phyloP scores from a whole-genome alignment of 2,797 vertebrate genomes.

The Pipistrellus pygmaeus region DNA sequence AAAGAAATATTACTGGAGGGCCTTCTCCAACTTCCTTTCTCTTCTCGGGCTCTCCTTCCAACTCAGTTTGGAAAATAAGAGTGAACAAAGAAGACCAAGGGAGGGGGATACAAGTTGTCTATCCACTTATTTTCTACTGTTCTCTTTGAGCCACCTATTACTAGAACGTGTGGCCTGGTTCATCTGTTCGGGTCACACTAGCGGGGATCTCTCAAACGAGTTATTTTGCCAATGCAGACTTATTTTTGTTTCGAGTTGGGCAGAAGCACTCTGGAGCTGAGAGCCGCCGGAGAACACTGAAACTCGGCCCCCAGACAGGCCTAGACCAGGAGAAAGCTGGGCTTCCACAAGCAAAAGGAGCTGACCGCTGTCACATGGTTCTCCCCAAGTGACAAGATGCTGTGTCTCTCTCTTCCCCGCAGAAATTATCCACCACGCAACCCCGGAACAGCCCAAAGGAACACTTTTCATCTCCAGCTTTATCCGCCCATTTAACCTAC shows the following conservation, averaged over 20 bases:
- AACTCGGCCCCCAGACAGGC: not conserved
- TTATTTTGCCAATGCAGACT: not conserved
- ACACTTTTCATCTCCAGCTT: not conserved
- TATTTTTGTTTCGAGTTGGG: constrained; percentile 53
- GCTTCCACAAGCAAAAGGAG: constrained; percentile 38
- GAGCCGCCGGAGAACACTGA: not conserved
- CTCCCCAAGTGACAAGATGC: constrained; percentile 55
- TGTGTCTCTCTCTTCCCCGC: constrained; percentile 17
- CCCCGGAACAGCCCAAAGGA: not conserved
- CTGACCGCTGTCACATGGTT: constrained; percentile 75
- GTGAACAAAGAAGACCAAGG: constrained; percentile 40
- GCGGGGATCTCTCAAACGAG: not conserved
- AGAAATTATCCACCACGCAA: constrained; percentile 53
- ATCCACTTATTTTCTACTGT: not conserved
- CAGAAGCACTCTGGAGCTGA: not conserved
- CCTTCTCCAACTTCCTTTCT: not conserved
- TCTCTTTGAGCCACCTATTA: not conserved
- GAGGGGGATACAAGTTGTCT: not conserved
- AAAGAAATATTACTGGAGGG: not conserved
- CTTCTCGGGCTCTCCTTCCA: not conserved
- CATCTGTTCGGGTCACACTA: not conserved
- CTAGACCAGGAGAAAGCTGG: not conserved
- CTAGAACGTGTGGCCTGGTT: not conserved
- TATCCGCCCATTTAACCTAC: not conserved
- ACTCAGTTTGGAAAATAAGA: not conserved